Conservation (phyloP, 2,113 vertebrate genomes). For the Lampris incognitus region DNA sequence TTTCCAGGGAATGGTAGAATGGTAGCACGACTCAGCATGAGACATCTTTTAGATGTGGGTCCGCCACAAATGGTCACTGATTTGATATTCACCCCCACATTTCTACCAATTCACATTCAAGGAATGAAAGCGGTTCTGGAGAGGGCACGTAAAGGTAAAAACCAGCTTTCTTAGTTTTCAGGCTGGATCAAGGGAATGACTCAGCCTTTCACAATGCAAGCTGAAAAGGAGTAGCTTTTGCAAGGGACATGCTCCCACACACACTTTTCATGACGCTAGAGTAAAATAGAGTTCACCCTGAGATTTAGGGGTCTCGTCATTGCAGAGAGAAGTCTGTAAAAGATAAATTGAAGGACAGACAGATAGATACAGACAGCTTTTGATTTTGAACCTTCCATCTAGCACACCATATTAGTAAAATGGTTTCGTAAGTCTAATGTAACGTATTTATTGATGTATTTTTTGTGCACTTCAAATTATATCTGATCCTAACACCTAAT, state of each 20-base stretch:
- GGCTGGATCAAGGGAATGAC: conserved; percentile 39
- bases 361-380: not conserved
- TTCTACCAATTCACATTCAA: conserved; percentile 11
- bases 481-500: too few species aligned
- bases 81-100: conserved; percentile 1
- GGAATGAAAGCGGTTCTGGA: conserved; percentile 25
- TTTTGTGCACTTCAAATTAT: too few species aligned
- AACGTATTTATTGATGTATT: too few species aligned
- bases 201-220: conserved; percentile 41
- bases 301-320: not conserved
- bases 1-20: not conserved
- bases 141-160: conserved; percentile 9
- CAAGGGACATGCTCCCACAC: conserved; percentile 25
- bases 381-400: too few species aligned
- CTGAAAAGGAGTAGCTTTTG: conserved; percentile 11
- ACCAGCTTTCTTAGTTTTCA: conserved; percentile 36
- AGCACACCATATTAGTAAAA: too few species aligned
- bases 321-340: not conserved
- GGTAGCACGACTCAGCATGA: not conserved
- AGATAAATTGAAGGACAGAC: not conserved
- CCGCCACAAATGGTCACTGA: conserved; percentile 5
- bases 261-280: conserved; percentile 4
- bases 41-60: conserved; percentile 17
- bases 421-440: too few species aligned
- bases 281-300: not conserved